Conservation (phyloP, 1,140 invertebrate genomes). For the Copidosoma floridanum region DNA sequence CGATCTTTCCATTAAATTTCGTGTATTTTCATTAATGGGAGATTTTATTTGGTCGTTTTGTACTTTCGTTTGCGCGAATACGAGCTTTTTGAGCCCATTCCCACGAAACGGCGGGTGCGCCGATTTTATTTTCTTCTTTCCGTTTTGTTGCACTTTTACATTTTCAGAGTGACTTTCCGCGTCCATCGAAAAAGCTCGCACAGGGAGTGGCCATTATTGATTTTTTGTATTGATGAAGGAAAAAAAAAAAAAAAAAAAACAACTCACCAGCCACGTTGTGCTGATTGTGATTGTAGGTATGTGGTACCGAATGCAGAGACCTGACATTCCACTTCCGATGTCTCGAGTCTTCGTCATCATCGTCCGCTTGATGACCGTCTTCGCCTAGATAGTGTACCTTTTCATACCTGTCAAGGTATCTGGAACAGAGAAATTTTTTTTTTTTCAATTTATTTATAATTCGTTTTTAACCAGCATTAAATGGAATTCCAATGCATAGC, state of each 20-base stretch:
- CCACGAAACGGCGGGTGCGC: too few relatives aligned
- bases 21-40: too few relatives aligned
- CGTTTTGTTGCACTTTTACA: neutral
- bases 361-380: constrained; percentile 72
- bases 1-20: too few relatives aligned
- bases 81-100: too few relatives aligned
- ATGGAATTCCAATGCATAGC: too few relatives aligned
- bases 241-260: too few relatives aligned
- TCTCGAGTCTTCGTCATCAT: constrained; percentile 74
- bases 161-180: too few relatives aligned
- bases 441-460: neutral
- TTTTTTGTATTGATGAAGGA: too few relatives aligned
- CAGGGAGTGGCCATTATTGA: too few relatives aligned
- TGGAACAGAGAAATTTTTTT: constrained; percentile 57
- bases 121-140: neutral
- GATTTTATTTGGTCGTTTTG: too few relatives aligned
- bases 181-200: too few relatives aligned
- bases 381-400: constrained; percentile 83
- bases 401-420: constrained; percentile 81
- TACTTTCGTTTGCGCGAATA: too few relatives aligned
- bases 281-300: constrained; percentile 79
- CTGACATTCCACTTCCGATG: constrained; percentile 68
- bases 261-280: constrained; percentile 73
- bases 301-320: constrained; percentile 70
- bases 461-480: neutral